Base-by-base conservation (phyloP, 2,888 invertebrate species). In the Lathronympha strigana region DNA sequence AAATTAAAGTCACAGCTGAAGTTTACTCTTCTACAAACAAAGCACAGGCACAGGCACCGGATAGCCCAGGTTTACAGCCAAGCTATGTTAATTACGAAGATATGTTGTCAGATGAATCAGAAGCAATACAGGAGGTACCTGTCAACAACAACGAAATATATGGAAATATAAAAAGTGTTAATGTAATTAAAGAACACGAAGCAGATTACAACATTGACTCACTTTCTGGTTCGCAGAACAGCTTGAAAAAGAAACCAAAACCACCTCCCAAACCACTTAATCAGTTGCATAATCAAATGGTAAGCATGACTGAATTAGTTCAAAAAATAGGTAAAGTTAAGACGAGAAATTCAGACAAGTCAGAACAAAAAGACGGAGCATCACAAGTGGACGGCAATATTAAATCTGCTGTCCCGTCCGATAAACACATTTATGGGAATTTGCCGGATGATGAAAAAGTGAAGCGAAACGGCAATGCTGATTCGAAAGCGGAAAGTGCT, bases 401-500 rank as follows among this genome's bases (percentile, higher is more conserved):
- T 17, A 28, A 54, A 36, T 36, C 36, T 33, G 8, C 15, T 4
- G 21, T 3, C 15, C 17, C 4, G 13, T 13, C 31, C 2, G 8
- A 23, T 17, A 4, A 28, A 25, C n/a, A 15, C 21, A 28, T 57
- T 15, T 43, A 36, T 45, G 57, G 57, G 17, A 86, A 82, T 69
- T 67, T 82, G 40, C 75, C 80, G 1, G 80, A 83, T 68, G 82
- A 85, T 62, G 72, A 76, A 61, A 84, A 83, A 72, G 77, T 72
- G 2, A 58, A 45, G 15, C 51, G 50, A 40, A 31, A 64, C 36
- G 51, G 43, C 11, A 60, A 66, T 19, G n/a, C 45, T 38, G 43
- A 36, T 25, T 50, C 51, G 15, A 64, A 58, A 31, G 28, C 28
- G 28, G 60, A 60, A 21, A 36, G 47, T 49, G 3, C 21, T 33